These are phyloP conservation scores for Oryzias curvinotus DNA, from an alignment of 2,113 vertebrate genomes.

Conservation along the genomic window DNA sequence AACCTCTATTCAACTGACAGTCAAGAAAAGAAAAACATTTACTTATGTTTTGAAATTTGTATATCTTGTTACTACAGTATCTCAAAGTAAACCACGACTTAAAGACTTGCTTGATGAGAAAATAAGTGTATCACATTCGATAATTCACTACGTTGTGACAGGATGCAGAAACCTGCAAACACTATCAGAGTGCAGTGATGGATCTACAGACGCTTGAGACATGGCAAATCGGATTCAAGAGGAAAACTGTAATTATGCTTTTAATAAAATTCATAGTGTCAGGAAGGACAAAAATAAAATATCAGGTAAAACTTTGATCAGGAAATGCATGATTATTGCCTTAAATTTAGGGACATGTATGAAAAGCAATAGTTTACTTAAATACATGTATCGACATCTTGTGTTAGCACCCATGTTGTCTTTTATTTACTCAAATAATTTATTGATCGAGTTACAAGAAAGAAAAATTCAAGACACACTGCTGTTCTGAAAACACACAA, in stretches of 20 bases:
- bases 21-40: background rate
- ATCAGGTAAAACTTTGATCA: background rate
- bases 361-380: background rate
- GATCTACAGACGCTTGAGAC: background rate
- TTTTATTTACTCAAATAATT: background rate
- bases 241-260: conserved; percentile 15
- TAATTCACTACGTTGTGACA: background rate
- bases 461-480: too few species aligned
- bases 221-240: conserved; percentile 1
- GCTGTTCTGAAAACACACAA: too few species aligned
- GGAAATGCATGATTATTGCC: conserved; percentile 42
- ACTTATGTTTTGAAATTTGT: background rate
- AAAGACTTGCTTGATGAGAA: conserved; percentile 5
- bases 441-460: too few species aligned
- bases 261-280: background rate
- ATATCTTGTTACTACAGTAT: background rate
- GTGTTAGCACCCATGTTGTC: background rate
- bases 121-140: too few species aligned
- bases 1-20: background rate
- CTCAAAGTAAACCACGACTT: conserved; percentile 10
- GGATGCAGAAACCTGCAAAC: conserved; percentile 14
- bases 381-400: background rate
- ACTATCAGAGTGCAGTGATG: conserved; percentile 1
- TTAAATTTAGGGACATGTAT: conserved; percentile 31
- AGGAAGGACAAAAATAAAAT: background rate